Conservation (phyloP, 2,888 invertebrate species). For the Bruchidius siliquastri region DNA sequence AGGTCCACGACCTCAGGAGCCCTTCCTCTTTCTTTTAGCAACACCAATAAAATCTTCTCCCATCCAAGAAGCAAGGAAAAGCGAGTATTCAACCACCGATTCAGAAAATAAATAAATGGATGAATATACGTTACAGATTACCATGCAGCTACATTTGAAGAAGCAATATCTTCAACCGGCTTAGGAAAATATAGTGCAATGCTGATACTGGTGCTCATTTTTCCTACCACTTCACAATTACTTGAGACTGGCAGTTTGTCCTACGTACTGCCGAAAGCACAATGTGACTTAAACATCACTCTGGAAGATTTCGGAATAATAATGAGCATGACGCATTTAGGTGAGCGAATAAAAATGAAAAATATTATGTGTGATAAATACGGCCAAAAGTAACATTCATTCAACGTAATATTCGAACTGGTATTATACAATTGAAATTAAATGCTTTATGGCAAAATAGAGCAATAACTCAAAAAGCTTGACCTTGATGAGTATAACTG, state of each 20-base stretch:
- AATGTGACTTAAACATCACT: slow-evolving; percentile 65
- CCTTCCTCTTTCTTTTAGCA: no score
- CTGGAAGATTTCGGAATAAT: slow-evolving; percentile 66
- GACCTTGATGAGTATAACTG: no score
- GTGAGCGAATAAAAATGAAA: slow-evolving; percentile 41
- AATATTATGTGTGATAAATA: slow-evolving; percentile 2
- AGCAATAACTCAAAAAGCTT: no score
- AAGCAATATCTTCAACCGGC: slow-evolving; percentile 56
- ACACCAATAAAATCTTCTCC: no score
- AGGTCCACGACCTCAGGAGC: no score
- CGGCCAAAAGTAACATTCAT: no score
- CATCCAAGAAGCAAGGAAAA: no score
- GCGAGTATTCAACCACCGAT: no score
- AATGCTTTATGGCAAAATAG: no score
- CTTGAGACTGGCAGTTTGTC: slow-evolving; percentile 67
- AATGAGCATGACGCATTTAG: slow-evolving; percentile 65
- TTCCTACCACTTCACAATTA: slow-evolving; percentile 60
- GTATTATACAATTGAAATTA: no score
- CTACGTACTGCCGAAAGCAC: slow-evolving; percentile 67
- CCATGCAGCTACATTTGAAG: slow-evolving; percentile 13
- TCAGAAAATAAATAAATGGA: no score
- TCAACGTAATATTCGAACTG: no score
- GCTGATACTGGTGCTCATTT: slow-evolving; percentile 54
- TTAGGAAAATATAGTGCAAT: slow-evolving; percentile 67
- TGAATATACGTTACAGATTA: not conserved